These are phyloP conservation scores for Simalia tracyae DNA, from an alignment of 2,797 vertebrate species.

Conservation along the genomic window DNA sequence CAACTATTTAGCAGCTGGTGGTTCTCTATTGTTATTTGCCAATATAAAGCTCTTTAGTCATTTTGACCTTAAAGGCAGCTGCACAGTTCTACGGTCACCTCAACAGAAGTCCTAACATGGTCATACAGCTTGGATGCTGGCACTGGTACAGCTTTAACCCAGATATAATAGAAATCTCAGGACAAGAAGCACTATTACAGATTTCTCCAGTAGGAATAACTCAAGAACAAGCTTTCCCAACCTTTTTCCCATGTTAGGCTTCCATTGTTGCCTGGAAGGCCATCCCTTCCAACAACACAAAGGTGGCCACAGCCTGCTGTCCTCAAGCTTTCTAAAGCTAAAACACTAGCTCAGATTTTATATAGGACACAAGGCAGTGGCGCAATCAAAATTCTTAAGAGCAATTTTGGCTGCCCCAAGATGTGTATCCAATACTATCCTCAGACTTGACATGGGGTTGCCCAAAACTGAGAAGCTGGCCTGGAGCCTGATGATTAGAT, in stretches of 20 bases:
- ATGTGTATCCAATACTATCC: neutral
- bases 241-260: neutral
- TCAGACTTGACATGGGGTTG: neutral
- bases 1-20: neutral
- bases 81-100: neutral
- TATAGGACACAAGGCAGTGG: neutral
- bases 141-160: slow-evolving; percentile 1
- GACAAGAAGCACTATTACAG: neutral
- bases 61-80: slow-evolving; percentile 30
- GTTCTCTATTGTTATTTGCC: slow-evolving; percentile 11
- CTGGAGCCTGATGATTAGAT: neutral
- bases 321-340: neutral
- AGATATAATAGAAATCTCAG: neutral
- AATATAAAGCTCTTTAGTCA: slow-evolving; percentile 24
- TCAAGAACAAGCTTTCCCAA: neutral
- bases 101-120: slow-evolving; percentile 10
- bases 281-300: neutral
- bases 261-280: neutral
- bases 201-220: neutral
- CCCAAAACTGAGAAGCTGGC: neutral
- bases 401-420: neutral
- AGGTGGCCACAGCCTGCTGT: neutral
- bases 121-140: neutral
- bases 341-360: neutral
- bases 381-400: neutral